phyloP scores from a whole-genome alignment of 2,797 vertebrate genomes.

The Sphaeramia orbicularis region DNA sequence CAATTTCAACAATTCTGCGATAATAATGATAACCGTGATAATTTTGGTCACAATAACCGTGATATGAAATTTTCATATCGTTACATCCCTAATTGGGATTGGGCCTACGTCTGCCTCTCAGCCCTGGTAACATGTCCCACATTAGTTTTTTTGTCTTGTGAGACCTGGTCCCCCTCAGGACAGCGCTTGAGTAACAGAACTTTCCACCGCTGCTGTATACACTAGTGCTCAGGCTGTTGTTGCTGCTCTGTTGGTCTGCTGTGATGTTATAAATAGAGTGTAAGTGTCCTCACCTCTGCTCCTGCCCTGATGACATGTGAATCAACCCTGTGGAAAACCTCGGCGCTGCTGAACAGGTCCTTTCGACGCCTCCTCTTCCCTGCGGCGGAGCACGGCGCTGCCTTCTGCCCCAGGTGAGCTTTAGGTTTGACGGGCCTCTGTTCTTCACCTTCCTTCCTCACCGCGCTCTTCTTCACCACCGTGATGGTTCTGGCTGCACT shows the following conservation, averaged over 20 bases:
- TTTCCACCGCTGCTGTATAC: no score
- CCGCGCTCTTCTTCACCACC: conserved; percentile 84
- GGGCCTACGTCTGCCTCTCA: no score
- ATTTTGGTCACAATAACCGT: no score
- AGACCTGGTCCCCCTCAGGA: no score
- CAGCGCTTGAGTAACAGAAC: no score
- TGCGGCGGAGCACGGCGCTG: rapidly evolving
- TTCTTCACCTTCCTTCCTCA: conserved; percentile 74
- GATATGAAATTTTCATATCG: no score
- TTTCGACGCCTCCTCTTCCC: conserved; percentile 71
- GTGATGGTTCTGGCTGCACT: conserved; percentile 78
- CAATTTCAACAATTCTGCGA: no score
- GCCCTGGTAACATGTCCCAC: no score
- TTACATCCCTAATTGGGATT: no score
- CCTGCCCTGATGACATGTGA: conserved; percentile 75
- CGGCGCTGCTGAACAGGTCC: conserved; percentile 80
- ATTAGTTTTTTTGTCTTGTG: no score
- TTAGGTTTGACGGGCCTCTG: conserved; percentile 36
- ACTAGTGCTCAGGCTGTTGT: conserved; percentile 14
- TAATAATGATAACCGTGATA: no score
- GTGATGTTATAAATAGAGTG: conserved; percentile 9
- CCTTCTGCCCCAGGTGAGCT: conserved; percentile 31
- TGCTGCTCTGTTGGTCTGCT: conserved; percentile 16
- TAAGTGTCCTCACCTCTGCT: conserved; percentile 73
- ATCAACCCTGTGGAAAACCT: conserved; percentile 82